Evolutionary conservation across 2,113 vertebrate species (phyloP).

Genomic region (Struthio camelus): DNA sequence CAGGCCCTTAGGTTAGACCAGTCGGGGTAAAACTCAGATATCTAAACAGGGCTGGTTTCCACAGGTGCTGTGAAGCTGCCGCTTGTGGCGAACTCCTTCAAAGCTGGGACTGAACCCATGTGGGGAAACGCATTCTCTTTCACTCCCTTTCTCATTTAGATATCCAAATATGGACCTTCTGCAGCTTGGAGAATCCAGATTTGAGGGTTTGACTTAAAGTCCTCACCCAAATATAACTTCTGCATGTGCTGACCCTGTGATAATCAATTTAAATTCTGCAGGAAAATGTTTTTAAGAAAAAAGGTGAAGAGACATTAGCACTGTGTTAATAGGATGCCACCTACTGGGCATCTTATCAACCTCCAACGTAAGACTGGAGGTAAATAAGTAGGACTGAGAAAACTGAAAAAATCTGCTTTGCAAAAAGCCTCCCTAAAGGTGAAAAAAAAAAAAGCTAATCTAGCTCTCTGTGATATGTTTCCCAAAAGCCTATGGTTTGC

Average conservation of each 20-base stretch:
- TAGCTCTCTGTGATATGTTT: neutral
- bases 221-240: neutral
- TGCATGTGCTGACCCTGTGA: neutral
- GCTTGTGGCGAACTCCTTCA: neutral
- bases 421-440: neutral
- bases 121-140: neutral
- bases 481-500: neutral
- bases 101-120: neutral
- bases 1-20: neutral
- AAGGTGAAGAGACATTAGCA: neutral
- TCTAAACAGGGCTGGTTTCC: neutral
- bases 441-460: too few relatives aligned
- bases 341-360: slow-evolving; percentile 66
- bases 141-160: neutral
- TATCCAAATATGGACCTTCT: neutral
- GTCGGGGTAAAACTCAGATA: neutral
- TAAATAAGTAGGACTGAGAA: neutral
- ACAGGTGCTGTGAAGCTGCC: neutral
- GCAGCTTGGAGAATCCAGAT: neutral
- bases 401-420: neutral
- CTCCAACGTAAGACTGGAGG: neutral
- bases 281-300: neutral
- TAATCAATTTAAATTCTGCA: neutral
- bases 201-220: neutral
- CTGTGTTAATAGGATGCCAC: slow-evolving; percentile 75